Percentiles rank a stretch among this genome's conserved stretches.
phyloP scores from a whole-genome alignment of 2,888 invertebrate species.

The Pyrochroa serraticornis region DNA sequence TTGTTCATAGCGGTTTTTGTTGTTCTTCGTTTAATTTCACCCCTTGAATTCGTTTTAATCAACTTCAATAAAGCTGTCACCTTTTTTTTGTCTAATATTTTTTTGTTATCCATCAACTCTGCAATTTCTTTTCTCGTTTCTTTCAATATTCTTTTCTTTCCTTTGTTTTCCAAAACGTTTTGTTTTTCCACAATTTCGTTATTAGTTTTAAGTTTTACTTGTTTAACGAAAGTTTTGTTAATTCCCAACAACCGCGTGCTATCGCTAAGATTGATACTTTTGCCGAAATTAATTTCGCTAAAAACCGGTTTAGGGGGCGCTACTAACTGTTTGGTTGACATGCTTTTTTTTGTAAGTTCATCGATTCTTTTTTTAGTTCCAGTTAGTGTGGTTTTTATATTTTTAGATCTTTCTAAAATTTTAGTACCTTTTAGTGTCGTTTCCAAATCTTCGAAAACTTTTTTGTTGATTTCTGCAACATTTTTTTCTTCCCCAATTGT shows the following conservation, averaged over 20 bases:
- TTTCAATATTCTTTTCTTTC: no score
- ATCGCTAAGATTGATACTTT: background rate
- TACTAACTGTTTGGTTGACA: slow-evolving; percentile 3
- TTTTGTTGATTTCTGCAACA: background rate
- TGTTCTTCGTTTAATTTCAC: slow-evolving; percentile 4
- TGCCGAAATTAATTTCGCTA: background rate
- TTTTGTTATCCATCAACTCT: no score
- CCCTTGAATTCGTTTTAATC: background rate
- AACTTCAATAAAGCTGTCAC: background rate
- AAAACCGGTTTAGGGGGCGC: background rate
- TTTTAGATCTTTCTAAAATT: background rate
- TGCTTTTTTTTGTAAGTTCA: slow-evolving; percentile 1
- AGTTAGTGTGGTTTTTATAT: background rate
- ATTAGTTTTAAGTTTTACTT: no score
- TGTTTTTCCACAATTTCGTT: no score
- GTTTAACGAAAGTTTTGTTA: no score
- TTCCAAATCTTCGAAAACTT: slow-evolving; percentile 8
- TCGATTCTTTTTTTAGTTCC: background rate
- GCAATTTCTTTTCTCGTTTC: no score
- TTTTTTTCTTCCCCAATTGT: background rate
- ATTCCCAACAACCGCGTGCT: background rate
- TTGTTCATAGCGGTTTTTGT: slow-evolving; percentile 19
- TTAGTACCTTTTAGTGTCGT: background rate
- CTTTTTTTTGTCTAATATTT: no score
- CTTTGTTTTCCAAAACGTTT: no score